Percentiles rank a stretch among this genome's conserved stretches.
phyloP scores from a whole-genome alignment of 2,797 vertebrate genomes.

The Chelonia mydas region DNA sequence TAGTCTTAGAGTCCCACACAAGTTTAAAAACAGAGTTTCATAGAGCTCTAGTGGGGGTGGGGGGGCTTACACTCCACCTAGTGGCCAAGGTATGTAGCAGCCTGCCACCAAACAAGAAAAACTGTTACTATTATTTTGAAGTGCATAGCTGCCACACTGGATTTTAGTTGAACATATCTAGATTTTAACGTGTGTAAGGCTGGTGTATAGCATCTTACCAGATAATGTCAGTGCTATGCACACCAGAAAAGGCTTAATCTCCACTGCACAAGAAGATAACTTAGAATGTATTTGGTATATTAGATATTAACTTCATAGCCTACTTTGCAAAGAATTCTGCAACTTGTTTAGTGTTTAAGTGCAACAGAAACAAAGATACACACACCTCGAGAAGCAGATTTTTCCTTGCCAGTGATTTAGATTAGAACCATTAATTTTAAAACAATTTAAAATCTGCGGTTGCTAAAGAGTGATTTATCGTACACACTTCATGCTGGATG shows the following conservation, averaged over 20 bases:
- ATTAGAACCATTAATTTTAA: background rate
- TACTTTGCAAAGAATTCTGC: background rate
- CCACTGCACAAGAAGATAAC: background rate
- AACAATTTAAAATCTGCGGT: background rate
- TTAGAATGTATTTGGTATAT: background rate
- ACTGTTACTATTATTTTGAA: accelerated
- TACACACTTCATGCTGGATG: background rate
- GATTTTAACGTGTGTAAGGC: background rate
- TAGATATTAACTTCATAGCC: background rate
- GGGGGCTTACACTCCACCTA: background rate
- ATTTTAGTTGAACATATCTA: accelerated
- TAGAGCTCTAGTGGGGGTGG: accelerated
- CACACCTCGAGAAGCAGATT: accelerated
- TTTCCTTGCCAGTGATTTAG: background rate
- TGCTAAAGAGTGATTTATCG: background rate
- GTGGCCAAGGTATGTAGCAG: background rate
- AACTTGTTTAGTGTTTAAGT: background rate
- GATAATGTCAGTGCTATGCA: background rate
- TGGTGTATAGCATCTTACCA: accelerated
- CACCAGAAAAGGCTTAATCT: background rate
- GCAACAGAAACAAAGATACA: accelerated
- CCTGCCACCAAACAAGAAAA: accelerated
- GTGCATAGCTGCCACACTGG: background rate
- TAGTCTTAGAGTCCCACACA: background rate
- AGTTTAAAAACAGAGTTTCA: background rate